phyloP scores from a whole-genome alignment of 2,888 invertebrate species.

The Luffia ferchaultella region DNA sequence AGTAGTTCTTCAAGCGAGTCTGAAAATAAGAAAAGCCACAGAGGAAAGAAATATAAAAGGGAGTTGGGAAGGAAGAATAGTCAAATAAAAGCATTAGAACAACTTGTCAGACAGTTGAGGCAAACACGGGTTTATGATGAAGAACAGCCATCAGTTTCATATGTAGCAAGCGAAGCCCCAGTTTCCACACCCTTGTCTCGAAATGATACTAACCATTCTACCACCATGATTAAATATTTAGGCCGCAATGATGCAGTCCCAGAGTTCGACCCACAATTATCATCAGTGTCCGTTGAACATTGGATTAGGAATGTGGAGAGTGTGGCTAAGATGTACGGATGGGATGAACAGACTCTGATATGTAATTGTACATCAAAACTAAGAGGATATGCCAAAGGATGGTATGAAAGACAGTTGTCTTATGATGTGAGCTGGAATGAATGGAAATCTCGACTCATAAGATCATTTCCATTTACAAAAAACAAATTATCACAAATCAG shows the following conservation, averaged over 20 bases:
- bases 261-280: slow-evolving; percentile 11
- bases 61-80: background rate
- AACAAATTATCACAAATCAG: slow-evolving; percentile 12
- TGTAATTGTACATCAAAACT: slow-evolving; percentile 16
- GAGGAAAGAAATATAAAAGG: too few species aligned
- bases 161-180: slow-evolving; percentile 1
- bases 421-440: slow-evolving; percentile 13
- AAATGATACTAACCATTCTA: background rate
- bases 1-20: too few species aligned
- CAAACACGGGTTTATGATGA: background rate
- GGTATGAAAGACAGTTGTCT: slow-evolving; percentile 14
- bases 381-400: slow-evolving; percentile 15
- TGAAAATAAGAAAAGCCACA: too few species aligned
- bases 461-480: slow-evolving; percentile 12
- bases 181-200: background rate
- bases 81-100: slow-evolving; percentile 5
- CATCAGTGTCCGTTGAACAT: slow-evolving; percentile 12
- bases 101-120: slow-evolving; percentile 3
- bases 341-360: slow-evolving; percentile 16
- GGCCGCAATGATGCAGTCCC: slow-evolving; percentile 12
- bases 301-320: slow-evolving; percentile 17
- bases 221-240: slow-evolving; percentile 9
- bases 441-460: slow-evolving; percentile 10
- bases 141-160: background rate
- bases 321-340: slow-evolving; percentile 14